Conservation (phyloP, 1,140 invertebrate species). For the Diabrotica undecimpunctata region DNA sequence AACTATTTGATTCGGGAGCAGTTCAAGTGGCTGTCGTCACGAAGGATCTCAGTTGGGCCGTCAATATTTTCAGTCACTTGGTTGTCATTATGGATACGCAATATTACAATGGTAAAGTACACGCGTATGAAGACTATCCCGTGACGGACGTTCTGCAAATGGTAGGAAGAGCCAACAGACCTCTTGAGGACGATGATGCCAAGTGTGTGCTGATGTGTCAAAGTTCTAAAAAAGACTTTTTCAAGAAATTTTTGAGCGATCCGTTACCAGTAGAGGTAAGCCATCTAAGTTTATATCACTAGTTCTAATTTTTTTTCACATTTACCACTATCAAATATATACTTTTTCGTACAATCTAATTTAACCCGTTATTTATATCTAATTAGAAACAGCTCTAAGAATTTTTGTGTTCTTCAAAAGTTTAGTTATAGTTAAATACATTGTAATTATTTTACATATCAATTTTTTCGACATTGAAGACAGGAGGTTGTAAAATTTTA, state of each 20-base stretch:
- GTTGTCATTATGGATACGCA: constrained; percentile 98
- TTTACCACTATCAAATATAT: neutral
- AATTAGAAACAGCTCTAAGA: no score
- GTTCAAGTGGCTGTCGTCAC: constrained; percentile 92
- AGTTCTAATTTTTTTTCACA: neutral
- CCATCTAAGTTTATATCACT: constrained; percentile 34
- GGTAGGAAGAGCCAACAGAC: constrained; percentile 89
- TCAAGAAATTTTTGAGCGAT: constrained; percentile 98
- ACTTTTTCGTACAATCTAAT: neutral
- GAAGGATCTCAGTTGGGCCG: constrained; percentile 86
- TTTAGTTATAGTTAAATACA: no score
- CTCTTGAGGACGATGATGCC: constrained; percentile 86
- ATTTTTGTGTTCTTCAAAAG: no score
- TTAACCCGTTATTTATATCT: no score
- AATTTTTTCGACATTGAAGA: no score
- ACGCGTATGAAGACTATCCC: constrained; percentile 95
- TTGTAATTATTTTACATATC: no score
- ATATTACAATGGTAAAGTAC: constrained; percentile 91
- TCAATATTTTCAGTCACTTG: constrained; percentile 82
- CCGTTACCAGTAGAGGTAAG: constrained; percentile 94
- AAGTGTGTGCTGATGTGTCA: constrained; percentile 98
- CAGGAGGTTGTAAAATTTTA: no score
- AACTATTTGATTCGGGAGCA: constrained; percentile 88
- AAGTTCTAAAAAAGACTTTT: constrained; percentile 97
- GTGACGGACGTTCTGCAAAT: constrained; percentile 97